Percentiles rank a stretch among this genome's conserved stretches.
Conservation (phyloP, 1,140 invertebrate genomes). For the Telenomus remus region DNA sequence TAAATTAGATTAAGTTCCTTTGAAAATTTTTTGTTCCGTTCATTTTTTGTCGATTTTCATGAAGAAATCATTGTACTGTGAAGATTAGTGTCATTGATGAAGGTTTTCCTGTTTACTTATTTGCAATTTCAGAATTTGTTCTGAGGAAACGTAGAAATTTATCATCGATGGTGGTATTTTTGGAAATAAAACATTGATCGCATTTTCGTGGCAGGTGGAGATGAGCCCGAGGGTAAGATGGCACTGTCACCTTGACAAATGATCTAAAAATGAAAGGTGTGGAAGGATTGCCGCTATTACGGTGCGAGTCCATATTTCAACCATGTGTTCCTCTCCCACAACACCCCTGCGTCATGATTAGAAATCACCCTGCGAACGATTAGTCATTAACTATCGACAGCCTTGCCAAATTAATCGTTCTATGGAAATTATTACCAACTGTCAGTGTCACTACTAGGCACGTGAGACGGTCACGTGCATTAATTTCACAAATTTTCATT, state of each 20-base stretch:
- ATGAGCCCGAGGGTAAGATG: constrained; percentile 65
- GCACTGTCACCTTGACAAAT: constrained; percentile 74
- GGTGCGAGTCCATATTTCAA: constrained; percentile 40
- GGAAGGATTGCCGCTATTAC: constrained; percentile 24
- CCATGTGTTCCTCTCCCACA: constrained; percentile 69
- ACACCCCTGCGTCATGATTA: constrained; percentile 55
- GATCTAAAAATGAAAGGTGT: constrained; percentile 66
- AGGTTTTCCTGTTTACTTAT: too few species aligned
- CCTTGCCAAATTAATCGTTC: constrained; percentile 60
- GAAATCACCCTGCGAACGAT: constrained; percentile 59
- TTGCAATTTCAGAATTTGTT: too few species aligned
- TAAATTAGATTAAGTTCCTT: not conserved
- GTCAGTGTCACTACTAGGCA: constrained; percentile 27
- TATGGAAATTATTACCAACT: constrained; percentile 39
- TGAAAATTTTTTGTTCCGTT: not conserved
- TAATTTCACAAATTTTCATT: too few species aligned
- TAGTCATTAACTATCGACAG: constrained; percentile 70
- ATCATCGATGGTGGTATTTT: constrained; percentile 21
- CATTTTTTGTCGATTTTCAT: too few species aligned
- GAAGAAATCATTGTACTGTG: too few species aligned
- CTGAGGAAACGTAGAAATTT: too few species aligned
- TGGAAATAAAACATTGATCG: constrained; percentile 37
- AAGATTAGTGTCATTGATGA: too few species aligned
- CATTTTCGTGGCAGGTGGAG: constrained; percentile 50
- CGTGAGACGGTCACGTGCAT: not conserved